Percentiles rank a stretch among this genome's conserved stretches.
Evolutionary conservation across 2,113 vertebrate species (phyloP).

Genomic region (Athene noctua): DNA sequence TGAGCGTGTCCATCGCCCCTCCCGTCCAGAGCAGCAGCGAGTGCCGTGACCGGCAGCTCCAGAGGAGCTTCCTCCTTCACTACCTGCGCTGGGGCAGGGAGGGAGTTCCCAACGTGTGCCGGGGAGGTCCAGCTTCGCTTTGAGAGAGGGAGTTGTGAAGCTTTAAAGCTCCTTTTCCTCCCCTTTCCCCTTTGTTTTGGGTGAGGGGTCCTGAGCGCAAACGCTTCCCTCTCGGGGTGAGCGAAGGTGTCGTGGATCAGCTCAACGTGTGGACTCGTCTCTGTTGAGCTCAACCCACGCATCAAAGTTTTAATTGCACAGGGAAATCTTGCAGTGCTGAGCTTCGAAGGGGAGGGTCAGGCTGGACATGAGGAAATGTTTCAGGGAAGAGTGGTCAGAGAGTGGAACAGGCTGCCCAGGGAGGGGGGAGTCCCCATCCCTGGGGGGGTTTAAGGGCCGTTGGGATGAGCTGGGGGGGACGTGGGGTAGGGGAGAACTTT

Average conservation of each 20-base stretch:
- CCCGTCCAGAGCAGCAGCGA: accelerated
- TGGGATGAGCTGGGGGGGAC: too few relatives aligned
- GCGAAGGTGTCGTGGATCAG: background rate
- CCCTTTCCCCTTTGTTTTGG: background rate
- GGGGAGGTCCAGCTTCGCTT: too few relatives aligned
- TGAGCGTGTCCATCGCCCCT: accelerated
- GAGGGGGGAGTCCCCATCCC: too few relatives aligned
- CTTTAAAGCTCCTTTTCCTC: background rate
- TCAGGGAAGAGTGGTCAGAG: too few relatives aligned
- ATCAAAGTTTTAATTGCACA: background rate
- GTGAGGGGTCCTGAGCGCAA: background rate
- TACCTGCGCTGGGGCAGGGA: background rate
- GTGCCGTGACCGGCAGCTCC: accelerated
- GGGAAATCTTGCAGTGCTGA: background rate
- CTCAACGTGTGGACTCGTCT: accelerated
- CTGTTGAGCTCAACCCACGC: accelerated
- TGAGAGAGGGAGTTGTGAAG: background rate
- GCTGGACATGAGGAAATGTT: too few relatives aligned
- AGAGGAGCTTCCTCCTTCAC: background rate
- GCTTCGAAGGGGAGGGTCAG: too few relatives aligned
- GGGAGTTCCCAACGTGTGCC: accelerated
- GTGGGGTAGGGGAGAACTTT: too few relatives aligned
- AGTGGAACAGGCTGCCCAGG: too few relatives aligned
- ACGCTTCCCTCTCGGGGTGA: accelerated
- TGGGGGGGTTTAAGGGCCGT: too few relatives aligned